phyloP scores from a whole-genome alignment of 1,140 invertebrate genomes.

The Tetraneura akinire region DNA sequence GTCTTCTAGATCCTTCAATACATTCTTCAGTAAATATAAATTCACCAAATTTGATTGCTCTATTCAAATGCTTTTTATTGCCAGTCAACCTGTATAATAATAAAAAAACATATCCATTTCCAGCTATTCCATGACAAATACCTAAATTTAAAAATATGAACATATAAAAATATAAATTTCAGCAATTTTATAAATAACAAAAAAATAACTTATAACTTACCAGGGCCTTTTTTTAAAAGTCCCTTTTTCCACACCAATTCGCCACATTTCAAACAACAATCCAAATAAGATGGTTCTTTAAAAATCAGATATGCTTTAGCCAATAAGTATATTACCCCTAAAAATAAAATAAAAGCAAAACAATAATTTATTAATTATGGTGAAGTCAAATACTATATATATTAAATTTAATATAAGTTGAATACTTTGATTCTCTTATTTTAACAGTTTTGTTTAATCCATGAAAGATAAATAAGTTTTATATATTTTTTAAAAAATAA shows the following conservation, averaged over 20 bases:
- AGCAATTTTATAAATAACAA: not conserved
- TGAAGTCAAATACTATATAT: too few relatives aligned
- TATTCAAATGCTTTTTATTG: constrained; percentile 71
- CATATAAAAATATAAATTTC: constrained; percentile 29
- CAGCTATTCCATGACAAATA: constrained; percentile 83
- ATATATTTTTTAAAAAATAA: too few relatives aligned
- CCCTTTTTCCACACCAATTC: constrained; percentile 81
- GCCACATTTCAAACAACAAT: constrained; percentile 69
- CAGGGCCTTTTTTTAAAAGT: constrained; percentile 77
- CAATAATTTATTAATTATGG: too few relatives aligned
- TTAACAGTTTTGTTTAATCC: too few relatives aligned
- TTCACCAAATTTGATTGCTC: constrained; percentile 76
- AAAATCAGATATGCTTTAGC: constrained; percentile 78
- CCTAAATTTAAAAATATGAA: constrained; percentile 58
- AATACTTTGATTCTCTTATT: too few relatives aligned
- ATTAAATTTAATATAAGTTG: too few relatives aligned
- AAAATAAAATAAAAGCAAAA: constrained; percentile 30
- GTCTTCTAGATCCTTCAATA: constrained; percentile 68
- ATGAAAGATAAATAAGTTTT: too few relatives aligned
- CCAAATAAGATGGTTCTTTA: constrained; percentile 73
- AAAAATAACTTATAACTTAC: constrained; percentile 54
- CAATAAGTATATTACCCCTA: constrained; percentile 76
- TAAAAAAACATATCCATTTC: constrained; percentile 83
- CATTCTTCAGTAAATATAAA: constrained; percentile 74
- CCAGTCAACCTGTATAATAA: constrained; percentile 75